A percentile compares a stretch with the other conserved stretches of the same genome.
phyloP scores from a whole-genome alignment of 2,797 vertebrate genomes.

The Mastacembelus armatus region DNA sequence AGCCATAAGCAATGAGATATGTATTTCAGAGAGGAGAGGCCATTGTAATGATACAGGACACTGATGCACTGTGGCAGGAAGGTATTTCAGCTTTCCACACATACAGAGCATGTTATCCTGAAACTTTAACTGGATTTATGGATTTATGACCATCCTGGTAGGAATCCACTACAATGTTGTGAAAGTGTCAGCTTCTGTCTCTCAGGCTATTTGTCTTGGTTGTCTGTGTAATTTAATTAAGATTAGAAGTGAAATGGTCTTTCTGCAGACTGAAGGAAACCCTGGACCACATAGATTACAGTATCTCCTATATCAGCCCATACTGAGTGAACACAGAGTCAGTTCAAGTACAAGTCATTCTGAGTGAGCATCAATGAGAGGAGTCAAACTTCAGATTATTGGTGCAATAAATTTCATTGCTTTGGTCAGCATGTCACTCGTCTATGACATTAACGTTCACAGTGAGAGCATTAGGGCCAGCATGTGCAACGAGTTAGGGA shows the following conservation, averaged over 20 bases:
- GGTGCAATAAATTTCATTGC: background rate
- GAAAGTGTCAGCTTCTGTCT: conserved; percentile 19
- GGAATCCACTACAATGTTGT: conserved; percentile 9
- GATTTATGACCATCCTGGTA: conserved; percentile 41
- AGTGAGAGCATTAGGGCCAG: too few species aligned
- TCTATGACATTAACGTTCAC: too few species aligned
- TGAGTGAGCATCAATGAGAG: conserved; percentile 1
- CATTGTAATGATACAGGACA: background rate
- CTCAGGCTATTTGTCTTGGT: conserved; percentile 40
- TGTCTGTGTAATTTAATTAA: conserved; percentile 48
- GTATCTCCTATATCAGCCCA: background rate
- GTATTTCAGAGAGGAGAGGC: background rate
- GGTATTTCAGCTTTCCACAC: background rate
- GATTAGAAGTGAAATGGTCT: conserved; percentile 38
- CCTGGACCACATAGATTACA: background rate
- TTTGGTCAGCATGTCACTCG: too few species aligned
- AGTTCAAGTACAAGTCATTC: background rate
- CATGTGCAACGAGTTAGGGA: too few species aligned
- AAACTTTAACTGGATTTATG: conserved; percentile 12
- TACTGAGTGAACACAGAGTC: background rate
- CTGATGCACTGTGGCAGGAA: background rate
- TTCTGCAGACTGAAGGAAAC: background rate
- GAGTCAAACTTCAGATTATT: background rate
- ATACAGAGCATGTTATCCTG: background rate
- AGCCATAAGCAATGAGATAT: too few species aligned